These are phyloP conservation scores for Macrochelys suwanniensis DNA, from an alignment of 2,797 vertebrate species.

Conservation along the genomic window DNA sequence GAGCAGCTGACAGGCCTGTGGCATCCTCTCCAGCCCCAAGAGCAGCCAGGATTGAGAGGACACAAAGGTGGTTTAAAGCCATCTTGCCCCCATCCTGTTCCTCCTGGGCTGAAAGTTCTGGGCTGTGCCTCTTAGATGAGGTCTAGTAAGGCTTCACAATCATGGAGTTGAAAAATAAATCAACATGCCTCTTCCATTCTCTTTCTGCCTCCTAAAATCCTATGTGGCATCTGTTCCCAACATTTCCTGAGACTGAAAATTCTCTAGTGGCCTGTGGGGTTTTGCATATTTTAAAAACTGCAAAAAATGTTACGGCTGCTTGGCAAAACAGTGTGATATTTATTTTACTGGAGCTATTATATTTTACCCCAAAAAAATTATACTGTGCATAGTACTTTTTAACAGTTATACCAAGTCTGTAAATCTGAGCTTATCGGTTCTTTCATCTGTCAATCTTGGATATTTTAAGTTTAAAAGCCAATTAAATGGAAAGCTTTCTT, in stretches of 20 bases:
- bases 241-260: background rate
- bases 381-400: conserved; percentile 10
- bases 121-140: background rate
- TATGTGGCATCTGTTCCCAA: background rate
- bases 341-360: background rate
- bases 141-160: background rate
- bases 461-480: background rate
- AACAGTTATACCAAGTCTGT: background rate
- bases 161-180: background rate
- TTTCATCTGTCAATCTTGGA: background rate
- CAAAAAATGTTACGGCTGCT: background rate
- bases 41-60: background rate
- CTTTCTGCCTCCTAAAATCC: background rate
- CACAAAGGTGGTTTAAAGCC: background rate
- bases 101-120: background rate
- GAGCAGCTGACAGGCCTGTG: background rate
- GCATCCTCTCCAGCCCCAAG: background rate
- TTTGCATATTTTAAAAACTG: background rate
- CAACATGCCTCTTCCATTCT: background rate
- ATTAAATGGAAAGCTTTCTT: background rate
- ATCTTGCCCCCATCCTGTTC: background rate
- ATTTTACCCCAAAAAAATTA: background rate
- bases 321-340: background rate
- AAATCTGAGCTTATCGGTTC: background rate
- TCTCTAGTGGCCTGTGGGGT: background rate